Conservation (phyloP, 2,888 invertebrate genomes). For the Criorhina ranunculi region DNA sequence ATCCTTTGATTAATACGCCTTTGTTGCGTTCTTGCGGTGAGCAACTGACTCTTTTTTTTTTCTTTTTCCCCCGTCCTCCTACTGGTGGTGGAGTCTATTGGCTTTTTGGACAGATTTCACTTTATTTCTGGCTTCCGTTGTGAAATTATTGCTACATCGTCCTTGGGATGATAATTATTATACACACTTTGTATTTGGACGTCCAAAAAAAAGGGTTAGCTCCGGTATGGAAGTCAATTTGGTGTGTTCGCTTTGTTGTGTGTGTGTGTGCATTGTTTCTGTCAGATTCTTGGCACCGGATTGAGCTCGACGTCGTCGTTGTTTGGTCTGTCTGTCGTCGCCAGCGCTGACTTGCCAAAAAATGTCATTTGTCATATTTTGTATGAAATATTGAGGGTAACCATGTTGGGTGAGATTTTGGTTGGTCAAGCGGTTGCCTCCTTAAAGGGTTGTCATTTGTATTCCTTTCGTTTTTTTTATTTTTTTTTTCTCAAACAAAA, state of each 20-base stretch:
- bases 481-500: neutral
- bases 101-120: constrained; percentile 39
- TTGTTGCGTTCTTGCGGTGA: constrained; percentile 57
- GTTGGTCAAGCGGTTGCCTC: neutral
- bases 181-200: constrained; percentile 47
- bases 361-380: constrained; percentile 74
- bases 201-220: constrained; percentile 66
- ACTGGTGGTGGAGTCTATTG: constrained; percentile 55
- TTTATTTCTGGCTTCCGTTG: constrained; percentile 58
- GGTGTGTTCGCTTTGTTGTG: constrained; percentile 33
- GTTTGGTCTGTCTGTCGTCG: constrained; percentile 56
- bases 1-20: constrained; percentile 75
- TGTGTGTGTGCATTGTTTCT: constrained; percentile 59
- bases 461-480: constrained; percentile 18
- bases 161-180: constrained; percentile 73
- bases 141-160: constrained; percentile 65
- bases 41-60: constrained; percentile 12
- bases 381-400: constrained; percentile 62
- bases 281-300: constrained; percentile 72
- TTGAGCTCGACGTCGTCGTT: constrained; percentile 39
- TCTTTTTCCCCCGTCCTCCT: constrained; percentile 24
- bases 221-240: constrained; percentile 67
- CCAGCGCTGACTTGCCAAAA: constrained; percentile 74
- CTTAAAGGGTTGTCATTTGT: constrained; percentile 42
- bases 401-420: constrained; percentile 6